Evolutionary conservation across 1,140 invertebrate genomes (phyloP).

Genomic region (Trichomalopsis sarcophagae): DNA sequence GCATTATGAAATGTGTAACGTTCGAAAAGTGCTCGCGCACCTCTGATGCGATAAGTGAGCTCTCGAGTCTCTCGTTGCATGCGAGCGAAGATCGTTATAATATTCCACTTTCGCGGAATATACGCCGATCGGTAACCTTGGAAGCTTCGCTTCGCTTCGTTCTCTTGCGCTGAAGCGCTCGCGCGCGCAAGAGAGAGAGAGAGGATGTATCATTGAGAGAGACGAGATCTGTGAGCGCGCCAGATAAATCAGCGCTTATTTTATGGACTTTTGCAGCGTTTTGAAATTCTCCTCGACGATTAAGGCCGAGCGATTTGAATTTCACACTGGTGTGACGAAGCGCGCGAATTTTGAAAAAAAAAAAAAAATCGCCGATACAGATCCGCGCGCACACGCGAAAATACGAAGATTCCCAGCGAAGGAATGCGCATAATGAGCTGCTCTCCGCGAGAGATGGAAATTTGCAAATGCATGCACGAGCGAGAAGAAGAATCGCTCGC

Average conservation of each 20-base stretch:
- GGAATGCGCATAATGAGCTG: not conserved
- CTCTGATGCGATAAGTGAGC: not conserved
- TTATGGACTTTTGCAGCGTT: slow-evolving; percentile 9
- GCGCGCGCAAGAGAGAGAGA: no score
- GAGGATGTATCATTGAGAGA: slow-evolving; percentile 19
- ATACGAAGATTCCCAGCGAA: not conserved
- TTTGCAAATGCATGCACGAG: not conserved
- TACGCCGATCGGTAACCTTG: slow-evolving; percentile 28
- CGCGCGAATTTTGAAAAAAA: not conserved
- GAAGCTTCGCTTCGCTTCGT: not conserved
- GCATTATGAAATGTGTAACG: slow-evolving; percentile 18
- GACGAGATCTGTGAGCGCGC: not conserved
- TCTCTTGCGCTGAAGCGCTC: not conserved
- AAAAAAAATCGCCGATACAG: not conserved
- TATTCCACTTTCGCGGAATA: slow-evolving; percentile 43
- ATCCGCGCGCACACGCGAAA: not conserved
- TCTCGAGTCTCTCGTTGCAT: not conserved
- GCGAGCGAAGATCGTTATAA: slow-evolving; percentile 4
- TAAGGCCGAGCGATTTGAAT: slow-evolving; percentile 11
- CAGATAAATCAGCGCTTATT: slow-evolving; percentile 31
- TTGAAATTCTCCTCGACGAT: slow-evolving; percentile 20
- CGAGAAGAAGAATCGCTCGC: slow-evolving; percentile 10
- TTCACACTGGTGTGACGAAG: not conserved
- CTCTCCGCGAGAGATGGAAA: not conserved
- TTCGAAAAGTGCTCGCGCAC: not conserved